phyloP scores from a whole-genome alignment of 2,797 vertebrate species.

The Diceros bicornis region DNA sequence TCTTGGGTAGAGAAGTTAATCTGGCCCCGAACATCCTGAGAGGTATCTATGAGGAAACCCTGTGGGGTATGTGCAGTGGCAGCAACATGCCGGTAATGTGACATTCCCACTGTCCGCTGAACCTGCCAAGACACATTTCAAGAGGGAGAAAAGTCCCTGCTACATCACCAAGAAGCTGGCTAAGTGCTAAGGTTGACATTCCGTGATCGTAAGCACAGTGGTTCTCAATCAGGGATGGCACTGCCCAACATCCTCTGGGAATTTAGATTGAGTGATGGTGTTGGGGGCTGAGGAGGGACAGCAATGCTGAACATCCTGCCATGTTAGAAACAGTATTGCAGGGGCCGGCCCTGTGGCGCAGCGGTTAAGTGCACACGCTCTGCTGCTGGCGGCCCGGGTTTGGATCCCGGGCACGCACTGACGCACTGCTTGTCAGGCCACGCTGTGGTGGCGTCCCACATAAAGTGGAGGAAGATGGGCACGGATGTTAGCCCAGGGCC shows the following conservation, averaged over 20 bases:
- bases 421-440: too few species aligned
- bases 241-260: background rate
- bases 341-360: too few species aligned
- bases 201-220: background rate
- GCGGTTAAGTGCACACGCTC: too few species aligned
- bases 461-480: too few species aligned
- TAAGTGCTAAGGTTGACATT: background rate
- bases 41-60: slow-evolving; percentile 89
- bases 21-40: slow-evolving; percentile 92
- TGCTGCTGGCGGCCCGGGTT: too few species aligned
- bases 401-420: too few species aligned
- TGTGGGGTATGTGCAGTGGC: slow-evolving; percentile 92
- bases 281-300: background rate
- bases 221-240: background rate
- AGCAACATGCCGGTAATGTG: slow-evolving; percentile 90
- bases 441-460: too few species aligned
- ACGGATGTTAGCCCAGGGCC: too few species aligned
- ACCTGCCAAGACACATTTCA: slow-evolving; percentile 90
- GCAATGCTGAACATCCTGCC: background rate
- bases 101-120: slow-evolving; percentile 93
- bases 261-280: background rate
- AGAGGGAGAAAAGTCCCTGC: background rate
- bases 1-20: slow-evolving; percentile 93
- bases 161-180: background rate
- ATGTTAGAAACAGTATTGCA: background rate